Percentiles rank a stretch among this genome's conserved stretches.
Evolutionary conservation across 2,797 vertebrate species (phyloP).

Genomic region (Thripadectes ignobilis): DNA sequence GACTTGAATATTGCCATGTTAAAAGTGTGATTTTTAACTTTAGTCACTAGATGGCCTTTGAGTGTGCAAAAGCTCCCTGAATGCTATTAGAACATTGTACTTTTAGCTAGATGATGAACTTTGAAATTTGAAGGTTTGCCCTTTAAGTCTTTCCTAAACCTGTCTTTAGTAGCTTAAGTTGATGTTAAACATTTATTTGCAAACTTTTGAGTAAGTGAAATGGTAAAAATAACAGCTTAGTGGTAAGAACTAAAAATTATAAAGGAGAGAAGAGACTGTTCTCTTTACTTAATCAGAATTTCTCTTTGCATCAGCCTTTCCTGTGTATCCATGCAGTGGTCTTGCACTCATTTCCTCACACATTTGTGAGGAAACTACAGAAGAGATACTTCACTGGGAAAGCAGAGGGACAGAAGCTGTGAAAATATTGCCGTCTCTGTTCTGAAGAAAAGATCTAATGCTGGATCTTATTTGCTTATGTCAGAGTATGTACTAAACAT

Average conservation of each 20-base stretch:
- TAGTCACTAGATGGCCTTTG: conserved; percentile 70
- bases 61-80: conserved; percentile 28
- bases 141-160: background rate
- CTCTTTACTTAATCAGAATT: background rate
- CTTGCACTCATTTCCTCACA: too few relatives aligned
- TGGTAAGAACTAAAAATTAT: background rate
- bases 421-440: background rate
- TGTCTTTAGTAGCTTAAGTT: background rate
- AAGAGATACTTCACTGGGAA: background rate
- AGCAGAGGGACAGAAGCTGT: background rate
- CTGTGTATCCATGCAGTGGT: background rate
- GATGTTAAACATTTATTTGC: background rate
- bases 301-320: background rate
- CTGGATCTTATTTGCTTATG: background rate
- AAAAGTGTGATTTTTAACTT: background rate
- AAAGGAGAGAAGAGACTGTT: background rate
- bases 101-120: background rate
- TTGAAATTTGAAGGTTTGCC: background rate
- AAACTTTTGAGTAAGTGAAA: background rate
- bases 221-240: background rate
- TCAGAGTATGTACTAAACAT: background rate
- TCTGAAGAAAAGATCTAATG: background rate
- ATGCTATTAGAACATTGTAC: background rate
- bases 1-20: background rate
- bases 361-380: background rate